Evolutionary conservation across 2,113 vertebrate genomes (phyloP), one percentile per base, ranked within the genome.

Genomic region (Elaphurus davidianus): DNA sequence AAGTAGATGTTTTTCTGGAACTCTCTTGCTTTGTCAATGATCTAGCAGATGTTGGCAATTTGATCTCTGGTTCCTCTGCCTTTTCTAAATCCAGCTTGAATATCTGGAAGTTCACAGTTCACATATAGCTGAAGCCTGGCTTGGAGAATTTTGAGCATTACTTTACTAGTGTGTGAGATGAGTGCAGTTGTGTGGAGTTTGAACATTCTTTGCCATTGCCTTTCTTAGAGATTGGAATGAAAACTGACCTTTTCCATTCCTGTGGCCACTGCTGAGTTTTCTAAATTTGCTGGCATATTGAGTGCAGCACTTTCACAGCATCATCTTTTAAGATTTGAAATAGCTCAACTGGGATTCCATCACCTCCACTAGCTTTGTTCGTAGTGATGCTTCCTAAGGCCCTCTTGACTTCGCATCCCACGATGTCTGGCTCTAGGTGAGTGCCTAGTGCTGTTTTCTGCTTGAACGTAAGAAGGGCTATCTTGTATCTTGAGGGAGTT

Each of bases 31-130:
- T 36, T 71, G 21, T 5, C 5, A 1, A 36, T 71, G 64, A 71
- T 12, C 9, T n/a, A 36, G 64, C 0, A 0, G n/a, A 71, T 36
- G 9, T 23, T 71, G 64, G 19, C n/a, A 21, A 71, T 36, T 36
- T 71, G 64, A 71, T 71, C 64, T 71, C n/a, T 36, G n/a, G n/a
- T 71, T 71, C 2, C 19, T 36, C 64, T 36, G 9, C 64, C 64
- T 71, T 71, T 71, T 71, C 17, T 71, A 71, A 71, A 36, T 2
- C n/a, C n/a, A 71, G 1, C 10, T 21, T 71, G 64, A 71, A 11
- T 10, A 71, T 71, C n/a, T 36, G 64, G 33, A 71, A 36, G 64
- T 71, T 71, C n/a, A 71, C 64, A 6, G 64, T 71, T 36, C 64
- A 71, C 0, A 2, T 21, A 71, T 71, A 36, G 64, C 17, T 71